Evolutionary conservation across 2,888 invertebrate genomes (phyloP).

Genomic region (Rhaphigaster nebulosa): DNA sequence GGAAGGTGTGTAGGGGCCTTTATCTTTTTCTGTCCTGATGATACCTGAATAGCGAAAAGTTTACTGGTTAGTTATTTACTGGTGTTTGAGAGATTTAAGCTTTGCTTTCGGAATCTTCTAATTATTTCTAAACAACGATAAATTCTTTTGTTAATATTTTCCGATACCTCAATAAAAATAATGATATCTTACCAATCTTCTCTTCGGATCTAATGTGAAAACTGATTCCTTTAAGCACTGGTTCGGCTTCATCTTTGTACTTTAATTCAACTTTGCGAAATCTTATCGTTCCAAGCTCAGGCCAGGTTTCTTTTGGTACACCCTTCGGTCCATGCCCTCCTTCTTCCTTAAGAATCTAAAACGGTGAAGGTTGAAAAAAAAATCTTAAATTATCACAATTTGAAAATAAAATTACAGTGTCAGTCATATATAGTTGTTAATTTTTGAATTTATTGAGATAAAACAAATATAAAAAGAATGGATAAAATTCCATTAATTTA

Average conservation of each 20-base stretch:
- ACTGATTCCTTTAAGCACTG: constrained; percentile 72
- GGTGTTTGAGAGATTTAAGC: too few species aligned
- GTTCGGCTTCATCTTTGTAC: constrained; percentile 70
- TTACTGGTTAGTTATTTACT: too few species aligned
- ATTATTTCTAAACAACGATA: too few species aligned
- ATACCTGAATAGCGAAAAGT: too few species aligned
- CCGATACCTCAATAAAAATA: not conserved
- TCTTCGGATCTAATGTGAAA: constrained; percentile 73
- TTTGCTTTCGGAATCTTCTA: too few species aligned
- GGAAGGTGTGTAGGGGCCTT: too few species aligned
- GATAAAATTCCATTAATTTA: too few species aligned
- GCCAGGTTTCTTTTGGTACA: constrained; percentile 70
- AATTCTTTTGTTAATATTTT: not conserved
- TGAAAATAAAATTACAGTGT: not conserved
- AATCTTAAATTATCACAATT: not conserved
- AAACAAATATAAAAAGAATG: too few species aligned
- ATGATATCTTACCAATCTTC: constrained; percentile 72
- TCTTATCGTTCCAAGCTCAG: constrained; percentile 70
- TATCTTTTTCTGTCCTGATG: too few species aligned
- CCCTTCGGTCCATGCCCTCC: constrained; percentile 62
- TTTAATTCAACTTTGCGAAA: constrained; percentile 71
- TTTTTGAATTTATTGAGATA: too few species aligned
- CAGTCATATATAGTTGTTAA: too few species aligned
- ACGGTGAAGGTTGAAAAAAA: not conserved
- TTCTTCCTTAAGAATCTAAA: constrained; percentile 60